Conservation (phyloP, 1,140 invertebrate genomes). For the Papilio xuthus region DNA sequence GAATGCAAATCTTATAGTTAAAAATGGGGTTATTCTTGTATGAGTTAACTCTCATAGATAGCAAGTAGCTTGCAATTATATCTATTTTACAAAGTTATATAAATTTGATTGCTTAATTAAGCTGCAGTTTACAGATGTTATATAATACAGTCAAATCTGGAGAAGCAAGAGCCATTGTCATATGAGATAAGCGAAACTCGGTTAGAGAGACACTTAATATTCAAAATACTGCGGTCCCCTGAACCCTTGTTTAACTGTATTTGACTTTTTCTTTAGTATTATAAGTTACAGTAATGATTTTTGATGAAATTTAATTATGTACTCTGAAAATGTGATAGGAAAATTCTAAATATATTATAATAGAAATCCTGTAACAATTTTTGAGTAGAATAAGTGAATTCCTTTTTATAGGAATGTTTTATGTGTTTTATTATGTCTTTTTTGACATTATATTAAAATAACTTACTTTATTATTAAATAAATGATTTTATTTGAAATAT, state of each 20-base stretch:
- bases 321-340: conserved; percentile 49
- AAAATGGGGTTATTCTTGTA: neutral
- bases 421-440: conserved; percentile 61
- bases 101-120: too few species aligned
- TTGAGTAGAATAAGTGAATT: conserved; percentile 53
- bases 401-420: conserved; percentile 61
- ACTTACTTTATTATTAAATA: conserved; percentile 58
- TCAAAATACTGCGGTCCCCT: too few species aligned
- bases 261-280: neutral
- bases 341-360: conserved; percentile 46
- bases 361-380: conserved; percentile 52
- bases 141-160: too few species aligned
- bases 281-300: conserved; percentile 5
- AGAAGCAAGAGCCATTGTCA: too few species aligned
- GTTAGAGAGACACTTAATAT: too few species aligned
- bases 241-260: neutral
- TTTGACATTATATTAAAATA: conserved; percentile 69
- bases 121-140: too few species aligned
- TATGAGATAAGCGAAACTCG: too few species aligned
- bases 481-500: conserved; percentile 45
- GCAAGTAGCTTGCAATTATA: too few species aligned
- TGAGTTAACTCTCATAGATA: too few species aligned
- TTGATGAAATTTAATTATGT: conserved; percentile 55
- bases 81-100: too few species aligned
- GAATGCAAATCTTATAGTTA: neutral